Evolutionary conservation across 2,888 invertebrate genomes (phyloP), one percentile per base, ranked within the genome.

Genomic region (Melanophora roralis): DNA sequence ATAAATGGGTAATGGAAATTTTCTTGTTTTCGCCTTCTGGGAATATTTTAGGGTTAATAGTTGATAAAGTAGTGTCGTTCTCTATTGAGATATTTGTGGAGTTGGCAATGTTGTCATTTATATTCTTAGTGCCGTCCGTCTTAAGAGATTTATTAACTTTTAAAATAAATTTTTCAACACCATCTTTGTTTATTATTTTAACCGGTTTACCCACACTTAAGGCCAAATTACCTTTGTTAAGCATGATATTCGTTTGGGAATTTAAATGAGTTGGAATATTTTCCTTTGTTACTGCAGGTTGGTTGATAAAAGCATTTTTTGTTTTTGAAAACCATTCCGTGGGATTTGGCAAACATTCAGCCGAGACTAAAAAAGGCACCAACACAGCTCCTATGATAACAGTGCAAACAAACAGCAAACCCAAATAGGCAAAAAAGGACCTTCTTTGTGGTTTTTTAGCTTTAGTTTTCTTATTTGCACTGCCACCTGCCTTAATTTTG

Each of bases 401-500:
- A 40, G 89, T 89, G 67, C 89, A 89, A 1, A 90, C 88, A 75
- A 89, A 89, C 55, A 89, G 85, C 12, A 89, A 76, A 14, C 89
- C 90, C 57, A 89, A 81, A 82, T 89, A 89, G 60, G 90, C 90
- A 69, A 89, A 89, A 77, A 89, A 89, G n/a, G 88, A 89, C 34
- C 88, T 86, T 40, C 86, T 85, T 67, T 84, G 85, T 0, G 83
- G 83, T 53, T 84, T 84, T 38, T 84, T 84, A 9, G 82, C 83
- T 76, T 85, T 86, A 7, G 73, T 57, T 77, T 85, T 86, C 36
- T 82, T 74, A 11, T 73, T 57, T 83, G 91, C 91, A 84, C 91
- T 27, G 74, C 91, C 92, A 84, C 91, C 92, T 81, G 92, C 91
- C 83, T 91, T 91, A 80, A 92, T 85, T 75, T 92, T 92, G 84